Evolutionary conservation across 2,888 invertebrate genomes (phyloP).

Genomic region (Cryptocheilus praepositus): DNA sequence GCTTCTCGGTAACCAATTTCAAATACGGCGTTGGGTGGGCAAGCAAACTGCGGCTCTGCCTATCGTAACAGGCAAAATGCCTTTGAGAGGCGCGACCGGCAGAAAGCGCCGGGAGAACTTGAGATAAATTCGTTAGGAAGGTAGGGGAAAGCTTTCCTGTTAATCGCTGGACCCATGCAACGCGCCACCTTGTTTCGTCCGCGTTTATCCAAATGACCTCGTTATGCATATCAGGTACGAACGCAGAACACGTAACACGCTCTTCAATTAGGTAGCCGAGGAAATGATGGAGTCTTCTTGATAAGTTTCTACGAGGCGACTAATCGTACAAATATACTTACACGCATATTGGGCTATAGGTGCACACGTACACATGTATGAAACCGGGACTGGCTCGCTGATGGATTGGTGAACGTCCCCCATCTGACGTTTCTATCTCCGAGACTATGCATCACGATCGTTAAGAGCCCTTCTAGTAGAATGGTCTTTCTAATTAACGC

Average conservation of each 20-base stretch:
- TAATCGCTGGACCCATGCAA: too few species aligned
- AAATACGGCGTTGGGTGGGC: not conserved
- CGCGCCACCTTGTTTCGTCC: not conserved
- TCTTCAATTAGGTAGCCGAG: slow-evolving; percentile 45
- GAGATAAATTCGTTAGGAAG: too few species aligned
- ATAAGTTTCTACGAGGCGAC: slow-evolving; percentile 40
- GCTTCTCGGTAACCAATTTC: too few species aligned
- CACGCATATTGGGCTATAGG: slow-evolving; percentile 9
- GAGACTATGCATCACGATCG: slow-evolving; percentile 50
- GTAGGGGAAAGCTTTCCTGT: slow-evolving; percentile 9
- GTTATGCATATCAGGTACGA: slow-evolving; percentile 47
- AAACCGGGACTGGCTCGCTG: slow-evolving; percentile 36
- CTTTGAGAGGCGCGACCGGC: too few species aligned
- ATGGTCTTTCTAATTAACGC: slow-evolving; percentile 62
- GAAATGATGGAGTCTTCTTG: slow-evolving; percentile 36
- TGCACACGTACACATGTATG: slow-evolving; percentile 12
- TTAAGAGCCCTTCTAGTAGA: slow-evolving; percentile 46
- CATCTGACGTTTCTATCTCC: slow-evolving; percentile 60
- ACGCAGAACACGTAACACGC: slow-evolving; percentile 33
- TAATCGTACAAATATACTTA: slow-evolving; percentile 34
- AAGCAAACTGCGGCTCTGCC: not conserved
- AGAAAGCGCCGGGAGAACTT: too few species aligned
- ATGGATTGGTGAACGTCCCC: slow-evolving; percentile 54
- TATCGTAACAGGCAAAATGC: too few species aligned
- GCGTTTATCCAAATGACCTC: slow-evolving; percentile 44